Conservation (phyloP, 2,888 invertebrate genomes). For the Drosophila mercatorum region DNA sequence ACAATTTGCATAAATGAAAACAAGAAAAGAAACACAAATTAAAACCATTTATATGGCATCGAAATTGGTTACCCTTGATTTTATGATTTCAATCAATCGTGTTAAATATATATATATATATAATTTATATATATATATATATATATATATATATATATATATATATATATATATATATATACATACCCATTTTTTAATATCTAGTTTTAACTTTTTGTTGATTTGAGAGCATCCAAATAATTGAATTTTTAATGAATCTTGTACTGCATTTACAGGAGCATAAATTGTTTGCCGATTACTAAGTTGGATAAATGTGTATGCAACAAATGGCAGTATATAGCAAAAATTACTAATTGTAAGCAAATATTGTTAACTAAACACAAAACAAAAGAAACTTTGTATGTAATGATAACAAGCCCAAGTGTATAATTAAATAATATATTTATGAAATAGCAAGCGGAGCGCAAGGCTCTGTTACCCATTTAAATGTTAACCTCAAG, state of each 20-base stretch:
- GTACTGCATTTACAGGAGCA: constrained; percentile 58
- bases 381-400: constrained; percentile 44
- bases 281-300: constrained; percentile 51
- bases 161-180: constrained; percentile 1
- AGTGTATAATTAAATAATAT: constrained; percentile 48
- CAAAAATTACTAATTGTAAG: constrained; percentile 66
- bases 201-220: constrained; percentile 33
- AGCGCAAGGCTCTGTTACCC: constrained; percentile 57
- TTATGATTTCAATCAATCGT: constrained; percentile 35
- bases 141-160: not conserved
- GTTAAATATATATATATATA: constrained; percentile 1
- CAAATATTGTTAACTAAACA: constrained; percentile 72
- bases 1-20: constrained; percentile 37
- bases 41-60: constrained; percentile 41
- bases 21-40: constrained; percentile 42
- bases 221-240: constrained; percentile 36
- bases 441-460: constrained; percentile 65
- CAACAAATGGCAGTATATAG: constrained; percentile 38
- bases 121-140: too few species aligned
- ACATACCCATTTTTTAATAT: constrained; percentile 18
- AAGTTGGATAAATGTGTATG: constrained; percentile 60
- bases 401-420: constrained; percentile 60
- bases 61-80: constrained; percentile 52
- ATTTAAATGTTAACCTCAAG: constrained; percentile 76
- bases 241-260: constrained; percentile 38